These are phyloP conservation scores for Amphibalanus amphitrite DNA, from an alignment of 1,140 invertebrate species.

Conservation along the genomic window DNA sequence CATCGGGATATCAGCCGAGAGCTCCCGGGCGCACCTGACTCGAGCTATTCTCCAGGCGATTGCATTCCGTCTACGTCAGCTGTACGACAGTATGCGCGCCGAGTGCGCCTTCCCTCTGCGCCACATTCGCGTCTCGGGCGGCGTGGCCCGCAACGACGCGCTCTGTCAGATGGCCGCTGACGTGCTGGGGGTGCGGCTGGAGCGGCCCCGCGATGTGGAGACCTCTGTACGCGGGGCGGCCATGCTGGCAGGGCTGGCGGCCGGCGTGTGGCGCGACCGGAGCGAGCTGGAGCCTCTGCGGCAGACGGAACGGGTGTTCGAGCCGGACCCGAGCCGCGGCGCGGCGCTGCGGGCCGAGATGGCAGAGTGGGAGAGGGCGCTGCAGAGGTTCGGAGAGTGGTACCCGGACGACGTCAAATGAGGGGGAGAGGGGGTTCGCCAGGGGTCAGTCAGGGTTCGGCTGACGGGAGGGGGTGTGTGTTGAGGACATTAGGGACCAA, in stretches of 20 bases:
- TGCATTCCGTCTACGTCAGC: slow-evolving; percentile 58
- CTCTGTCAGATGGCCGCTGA: slow-evolving; percentile 71
- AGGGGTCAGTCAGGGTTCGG: too few relatives aligned
- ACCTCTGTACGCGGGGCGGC: slow-evolving; percentile 62
- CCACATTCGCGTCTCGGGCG: slow-evolving; percentile 65
- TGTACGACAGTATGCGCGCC: slow-evolving; percentile 46
- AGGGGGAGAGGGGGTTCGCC: too few relatives aligned
- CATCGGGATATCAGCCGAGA: slow-evolving; percentile 62
- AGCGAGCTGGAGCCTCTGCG: slow-evolving; percentile 42
- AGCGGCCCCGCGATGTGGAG: slow-evolving; percentile 45
- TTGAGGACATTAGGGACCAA: too few relatives aligned
- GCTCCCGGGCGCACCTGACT: slow-evolving; percentile 56
- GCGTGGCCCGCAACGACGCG: slow-evolving; percentile 80
- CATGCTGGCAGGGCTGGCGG: slow-evolving; percentile 57
- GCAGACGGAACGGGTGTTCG: slow-evolving; percentile 40
- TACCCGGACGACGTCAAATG: slow-evolving; percentile 23
- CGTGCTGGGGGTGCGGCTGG: slow-evolving; percentile 49
- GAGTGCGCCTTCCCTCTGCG: slow-evolving; percentile 28
- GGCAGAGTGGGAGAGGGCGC: slow-evolving; percentile 44
- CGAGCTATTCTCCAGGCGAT: slow-evolving; percentile 71
- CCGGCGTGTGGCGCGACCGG: slow-evolving; percentile 50
- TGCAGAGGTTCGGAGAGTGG: slow-evolving; percentile 47
- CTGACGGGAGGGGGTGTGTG: too few relatives aligned
- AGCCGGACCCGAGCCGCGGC: slow-evolving; percentile 21
- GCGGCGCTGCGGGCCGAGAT: slow-evolving; percentile 15